phyloP scores from a whole-genome alignment of 2,797 vertebrate genomes.

The Eulemur mongoz region DNA sequence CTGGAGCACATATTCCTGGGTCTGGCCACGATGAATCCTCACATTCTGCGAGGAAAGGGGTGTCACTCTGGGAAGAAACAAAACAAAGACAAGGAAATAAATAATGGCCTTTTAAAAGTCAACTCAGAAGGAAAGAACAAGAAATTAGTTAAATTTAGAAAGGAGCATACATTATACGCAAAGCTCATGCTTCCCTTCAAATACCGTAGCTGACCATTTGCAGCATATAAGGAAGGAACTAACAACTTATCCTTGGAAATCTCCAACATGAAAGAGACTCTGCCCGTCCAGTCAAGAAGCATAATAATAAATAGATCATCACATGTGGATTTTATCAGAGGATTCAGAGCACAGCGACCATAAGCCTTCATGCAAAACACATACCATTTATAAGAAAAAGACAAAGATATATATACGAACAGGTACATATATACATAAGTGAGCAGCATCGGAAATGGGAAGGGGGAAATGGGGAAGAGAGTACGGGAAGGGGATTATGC shows the following conservation, averaged over 20 bases:
- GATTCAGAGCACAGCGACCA: background rate
- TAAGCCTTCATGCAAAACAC: background rate
- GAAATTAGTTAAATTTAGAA: background rate
- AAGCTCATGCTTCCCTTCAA: background rate
- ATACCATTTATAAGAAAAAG: background rate
- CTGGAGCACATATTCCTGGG: conserved; percentile 93
- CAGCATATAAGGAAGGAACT: background rate
- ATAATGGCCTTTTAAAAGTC: conserved; percentile 33
- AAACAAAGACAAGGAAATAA: conserved; percentile 30
- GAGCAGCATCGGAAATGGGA: background rate
- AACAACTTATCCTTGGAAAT: background rate
- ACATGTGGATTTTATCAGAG: background rate
- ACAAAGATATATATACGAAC: background rate
- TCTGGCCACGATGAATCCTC: conserved; percentile 90
- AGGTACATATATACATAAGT: background rate
- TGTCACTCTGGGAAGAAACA: conserved; percentile 87
- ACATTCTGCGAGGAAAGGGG: conserved; percentile 87
- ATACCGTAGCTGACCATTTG: background rate
- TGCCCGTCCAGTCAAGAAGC: background rate
- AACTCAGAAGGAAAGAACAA: background rate
- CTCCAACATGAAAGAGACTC: background rate
- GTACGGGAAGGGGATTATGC: background rate
- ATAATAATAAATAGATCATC: background rate
- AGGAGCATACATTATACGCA: background rate
- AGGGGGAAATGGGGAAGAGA: background rate